Percentiles rank a stretch among this genome's conserved stretches.
Evolutionary conservation across 2,888 invertebrate genomes (phyloP).

Genomic region (Anagyrus pseudococci): DNA sequence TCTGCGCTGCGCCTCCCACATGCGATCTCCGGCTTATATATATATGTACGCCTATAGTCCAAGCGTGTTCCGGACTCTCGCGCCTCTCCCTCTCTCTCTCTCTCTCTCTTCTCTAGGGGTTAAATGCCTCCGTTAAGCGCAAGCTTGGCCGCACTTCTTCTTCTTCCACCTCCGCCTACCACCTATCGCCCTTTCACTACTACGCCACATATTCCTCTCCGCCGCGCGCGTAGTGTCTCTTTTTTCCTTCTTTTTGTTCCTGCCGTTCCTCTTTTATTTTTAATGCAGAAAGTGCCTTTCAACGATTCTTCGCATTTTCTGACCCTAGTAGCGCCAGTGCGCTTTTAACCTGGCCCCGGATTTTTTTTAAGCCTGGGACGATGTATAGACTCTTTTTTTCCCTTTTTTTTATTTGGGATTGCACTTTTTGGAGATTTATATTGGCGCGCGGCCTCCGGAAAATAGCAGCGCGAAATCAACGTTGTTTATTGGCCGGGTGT

Average conservation of each 20-base stretch:
- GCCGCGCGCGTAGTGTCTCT: too few species aligned
- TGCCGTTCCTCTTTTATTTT: neutral
- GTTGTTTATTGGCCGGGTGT: too few species aligned
- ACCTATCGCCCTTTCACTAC: neutral
- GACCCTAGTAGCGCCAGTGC: neutral
- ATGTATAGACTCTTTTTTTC: too few species aligned
- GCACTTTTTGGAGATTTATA: too few species aligned
- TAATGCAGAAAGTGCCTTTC: neutral
- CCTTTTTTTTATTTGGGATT: too few species aligned
- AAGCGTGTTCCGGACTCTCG: neutral
- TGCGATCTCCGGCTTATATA: conserved; percentile 21
- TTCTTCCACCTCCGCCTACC: too few species aligned
- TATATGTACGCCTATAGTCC: neutral
- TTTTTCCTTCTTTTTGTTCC: neutral
- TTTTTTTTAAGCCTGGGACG: too few species aligned
- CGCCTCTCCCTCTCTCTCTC: neutral
- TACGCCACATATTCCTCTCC: too few species aligned
- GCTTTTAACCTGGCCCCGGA: neutral
- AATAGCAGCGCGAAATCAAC: too few species aligned
- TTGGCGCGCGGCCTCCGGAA: too few species aligned
- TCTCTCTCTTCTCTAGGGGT: neutral
- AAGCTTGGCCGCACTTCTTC: neutral
- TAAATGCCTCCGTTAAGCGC: neutral
- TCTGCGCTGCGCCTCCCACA: conserved; percentile 47
- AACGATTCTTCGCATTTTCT: too few species aligned